Conservation (phyloP, 2,888 invertebrate genomes). For the Drosophila yooni region DNA sequence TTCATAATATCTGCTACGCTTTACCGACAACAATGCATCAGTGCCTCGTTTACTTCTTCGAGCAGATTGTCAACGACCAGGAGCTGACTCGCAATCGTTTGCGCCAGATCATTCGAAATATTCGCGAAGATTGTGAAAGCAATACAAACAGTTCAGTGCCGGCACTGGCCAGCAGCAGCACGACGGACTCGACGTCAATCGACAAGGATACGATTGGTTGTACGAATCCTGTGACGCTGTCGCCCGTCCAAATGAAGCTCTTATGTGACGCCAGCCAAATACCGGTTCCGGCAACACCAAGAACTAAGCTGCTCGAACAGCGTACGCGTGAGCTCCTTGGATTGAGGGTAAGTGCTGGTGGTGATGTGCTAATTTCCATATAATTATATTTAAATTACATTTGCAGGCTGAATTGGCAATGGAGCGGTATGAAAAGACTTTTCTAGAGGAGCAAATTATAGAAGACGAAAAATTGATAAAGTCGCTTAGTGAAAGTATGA, state of each 20-base stretch:
- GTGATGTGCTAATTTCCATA: not conserved
- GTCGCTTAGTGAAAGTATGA: constrained; percentile 46
- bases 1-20: constrained; percentile 81
- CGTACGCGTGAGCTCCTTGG: constrained; percentile 78
- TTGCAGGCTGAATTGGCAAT: constrained; percentile 81
- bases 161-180: not conserved
- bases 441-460: constrained; percentile 80
- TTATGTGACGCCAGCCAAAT: not conserved
- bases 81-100: constrained; percentile 68
- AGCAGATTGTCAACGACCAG: constrained; percentile 64
- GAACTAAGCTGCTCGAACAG: constrained; percentile 78
- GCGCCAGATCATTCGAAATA: constrained; percentile 69
- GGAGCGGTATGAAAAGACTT: constrained; percentile 81
- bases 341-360: constrained; percentile 67
- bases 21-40: constrained; percentile 75
- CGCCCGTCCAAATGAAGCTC: not conserved
- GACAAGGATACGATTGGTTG: constrained; percentile 4
- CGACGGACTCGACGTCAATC: not conserved
- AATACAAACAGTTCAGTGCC: not conserved
- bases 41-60: constrained; percentile 78
- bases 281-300: constrained; percentile 47
- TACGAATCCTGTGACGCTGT: not conserved
- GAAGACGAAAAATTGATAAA: constrained; percentile 72
- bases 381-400: not conserved
- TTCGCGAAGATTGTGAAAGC: constrained; percentile 10